Base-by-base conservation (phyloP, 2,797 vertebrate species). In the Anguilla megastoma region DNA sequence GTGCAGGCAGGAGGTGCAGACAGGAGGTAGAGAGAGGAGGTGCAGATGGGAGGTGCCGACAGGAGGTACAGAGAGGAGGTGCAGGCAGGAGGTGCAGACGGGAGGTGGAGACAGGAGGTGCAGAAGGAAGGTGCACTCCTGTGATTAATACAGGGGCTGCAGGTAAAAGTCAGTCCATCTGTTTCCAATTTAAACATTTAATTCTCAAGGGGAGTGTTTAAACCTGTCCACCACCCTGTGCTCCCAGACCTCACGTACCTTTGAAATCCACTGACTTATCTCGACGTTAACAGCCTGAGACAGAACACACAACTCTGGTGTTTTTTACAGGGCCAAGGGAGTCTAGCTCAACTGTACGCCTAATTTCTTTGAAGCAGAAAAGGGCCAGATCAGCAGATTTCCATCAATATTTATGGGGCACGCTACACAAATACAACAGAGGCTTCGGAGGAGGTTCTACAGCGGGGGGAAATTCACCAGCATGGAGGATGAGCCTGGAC, bases 321-420 rank as follows among this genome's bases (percentile, higher is more conserved):
- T 24, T n/a, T 50, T 76, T 82, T 12, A 33, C 79, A 50, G 79
- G 41, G 79, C 18, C 50, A 9, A 50, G 79, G 79, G 79, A 48
- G 24, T 24, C 21, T 50, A 82, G 50, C 79, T n/a, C 79, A 50
- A 10, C 79, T 48, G 79, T 50, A 12, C 24, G 41, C 79, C 5
- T 50, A 82, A 50, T 24, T 50, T n/a, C 8, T 82, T 10, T n/a
- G 41, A 82, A 12, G 79, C 79, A 82, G 18, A 76, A 36, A 27
- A 48, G 48, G 21, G 74, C 74, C 45, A 50, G 41, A 48, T n/a
- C 45, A 82, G 79, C 79, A 16, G 79, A 82, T 82, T 82, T 24
- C n/a, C 79, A 82, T 82, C 18, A 82, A 82, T 82, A 82, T 82
- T 82, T 48, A 82, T 82, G 50, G 79, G 45, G 45, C 79, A 12